Evolutionary conservation across 2,797 vertebrate species (phyloP).

Genomic region (Falco novaeseelandiae): DNA sequence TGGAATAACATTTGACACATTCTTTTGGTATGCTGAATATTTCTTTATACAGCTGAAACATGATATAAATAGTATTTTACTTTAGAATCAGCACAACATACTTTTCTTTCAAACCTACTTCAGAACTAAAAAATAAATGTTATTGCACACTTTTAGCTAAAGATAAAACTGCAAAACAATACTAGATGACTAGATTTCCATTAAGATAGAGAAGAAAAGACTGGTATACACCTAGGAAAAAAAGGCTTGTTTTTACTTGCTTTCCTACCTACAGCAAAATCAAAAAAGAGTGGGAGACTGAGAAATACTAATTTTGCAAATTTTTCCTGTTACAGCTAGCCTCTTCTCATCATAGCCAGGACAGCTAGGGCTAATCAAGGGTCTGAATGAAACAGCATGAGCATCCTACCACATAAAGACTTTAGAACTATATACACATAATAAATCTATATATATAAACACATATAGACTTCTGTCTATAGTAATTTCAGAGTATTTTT

Average conservation of each 20-base stretch:
- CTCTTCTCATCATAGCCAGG: neutral
- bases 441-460: too few species aligned
- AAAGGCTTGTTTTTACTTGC: neutral
- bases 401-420: neutral
- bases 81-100: neutral
- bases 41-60: accelerated
- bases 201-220: neutral
- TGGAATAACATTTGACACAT: neutral
- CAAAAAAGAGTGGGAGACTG: neutral
- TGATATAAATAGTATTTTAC: neutral
- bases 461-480: neutral
- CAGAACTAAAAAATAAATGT: neutral
- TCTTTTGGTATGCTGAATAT: neutral
- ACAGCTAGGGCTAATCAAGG: neutral
- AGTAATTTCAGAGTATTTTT: neutral
- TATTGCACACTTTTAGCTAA: neutral
- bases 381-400: neutral
- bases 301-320: neutral
- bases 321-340: neutral
- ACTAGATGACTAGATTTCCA: neutral
- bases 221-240: neutral
- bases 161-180: neutral
- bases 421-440: neutral
- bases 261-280: neutral
- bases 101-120: neutral